Evolutionary conservation across 2,113 vertebrate genomes (phyloP).

Genomic region (Chaetodon auriga): DNA sequence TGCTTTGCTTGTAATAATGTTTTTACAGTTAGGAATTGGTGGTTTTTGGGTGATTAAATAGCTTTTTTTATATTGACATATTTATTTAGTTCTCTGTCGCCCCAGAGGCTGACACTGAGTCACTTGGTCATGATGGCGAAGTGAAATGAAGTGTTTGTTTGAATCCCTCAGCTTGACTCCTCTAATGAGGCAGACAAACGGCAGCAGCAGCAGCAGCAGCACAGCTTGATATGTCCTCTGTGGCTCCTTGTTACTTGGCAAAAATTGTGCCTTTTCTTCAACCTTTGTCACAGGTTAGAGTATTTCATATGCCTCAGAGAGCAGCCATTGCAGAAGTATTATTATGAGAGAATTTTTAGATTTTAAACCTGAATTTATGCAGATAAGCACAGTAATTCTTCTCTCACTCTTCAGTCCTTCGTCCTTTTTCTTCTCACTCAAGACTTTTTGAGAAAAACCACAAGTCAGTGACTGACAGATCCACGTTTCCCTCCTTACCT

Average conservation of each 20-base stretch:
- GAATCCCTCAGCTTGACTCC: constrained; percentile 52
- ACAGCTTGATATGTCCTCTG: constrained; percentile 38
- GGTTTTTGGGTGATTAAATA: not conserved
- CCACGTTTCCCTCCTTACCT: constrained; percentile 23
- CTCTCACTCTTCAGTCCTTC: not conserved
- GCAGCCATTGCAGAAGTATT: not conserved
- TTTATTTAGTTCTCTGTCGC: not conserved
- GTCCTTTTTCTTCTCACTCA: not conserved
- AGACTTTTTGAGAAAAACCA: constrained; percentile 47
- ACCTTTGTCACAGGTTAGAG: not conserved
- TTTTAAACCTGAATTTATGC: not conserved
- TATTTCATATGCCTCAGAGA: not conserved
- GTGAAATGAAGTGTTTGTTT: constrained; percentile 26
- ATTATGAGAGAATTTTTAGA: constrained; percentile 1
- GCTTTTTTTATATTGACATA: not conserved
- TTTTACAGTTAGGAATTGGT: not conserved
- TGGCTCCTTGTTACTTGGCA: constrained; percentile 18
- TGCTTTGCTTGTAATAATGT: not conserved
- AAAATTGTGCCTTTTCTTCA: constrained; percentile 15
- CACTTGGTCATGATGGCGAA: constrained; percentile 8
- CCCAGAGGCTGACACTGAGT: constrained; percentile 16
- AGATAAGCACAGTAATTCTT: not conserved
- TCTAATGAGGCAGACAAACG: constrained; percentile 47
- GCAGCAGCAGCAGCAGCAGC: constrained; percentile 46
- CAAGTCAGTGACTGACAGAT: not conserved